Evolutionary conservation across 2,113 vertebrate genomes (phyloP).

Genomic region (Pycnonotus jocosus): DNA sequence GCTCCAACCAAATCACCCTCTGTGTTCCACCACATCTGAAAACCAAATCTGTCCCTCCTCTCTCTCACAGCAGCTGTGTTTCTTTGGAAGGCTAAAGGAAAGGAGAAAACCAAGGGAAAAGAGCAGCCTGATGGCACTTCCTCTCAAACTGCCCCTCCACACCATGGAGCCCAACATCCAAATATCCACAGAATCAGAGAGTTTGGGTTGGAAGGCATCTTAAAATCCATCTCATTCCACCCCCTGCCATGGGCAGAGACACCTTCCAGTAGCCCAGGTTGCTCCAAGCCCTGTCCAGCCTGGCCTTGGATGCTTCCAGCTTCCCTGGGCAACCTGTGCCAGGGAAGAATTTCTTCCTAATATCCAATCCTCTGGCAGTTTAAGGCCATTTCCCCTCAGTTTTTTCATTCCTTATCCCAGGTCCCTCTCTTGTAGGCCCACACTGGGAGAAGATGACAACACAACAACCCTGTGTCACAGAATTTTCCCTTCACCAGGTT

Average conservation of each 20-base stretch:
- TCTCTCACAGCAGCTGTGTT: background rate
- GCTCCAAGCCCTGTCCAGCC: rapidly evolving
- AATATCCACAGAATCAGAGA: background rate
- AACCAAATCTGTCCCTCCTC: background rate
- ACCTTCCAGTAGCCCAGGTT: background rate
- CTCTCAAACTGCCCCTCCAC: background rate
- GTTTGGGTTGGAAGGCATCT: background rate
- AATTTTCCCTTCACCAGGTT: background rate
- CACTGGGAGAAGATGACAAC: background rate
- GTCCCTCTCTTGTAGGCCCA: background rate
- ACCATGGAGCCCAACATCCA: rapidly evolving
- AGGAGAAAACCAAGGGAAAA: background rate
- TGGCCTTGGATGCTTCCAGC: background rate
- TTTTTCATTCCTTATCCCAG: background rate
- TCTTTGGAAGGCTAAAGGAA: background rate
- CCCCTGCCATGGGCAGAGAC: background rate
- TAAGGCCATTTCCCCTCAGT: background rate
- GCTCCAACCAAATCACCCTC: background rate
- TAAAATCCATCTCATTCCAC: background rate
- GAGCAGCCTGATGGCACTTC: rapidly evolving
- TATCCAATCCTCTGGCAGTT: background rate
- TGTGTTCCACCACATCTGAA: background rate
- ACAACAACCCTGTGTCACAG: background rate
- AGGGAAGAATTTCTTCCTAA: background rate
- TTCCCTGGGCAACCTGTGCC: rapidly evolving